These are phyloP conservation scores for Eospalax fontanierii DNA, from an alignment of 2,797 vertebrate genomes.

Conservation along the genomic window DNA sequence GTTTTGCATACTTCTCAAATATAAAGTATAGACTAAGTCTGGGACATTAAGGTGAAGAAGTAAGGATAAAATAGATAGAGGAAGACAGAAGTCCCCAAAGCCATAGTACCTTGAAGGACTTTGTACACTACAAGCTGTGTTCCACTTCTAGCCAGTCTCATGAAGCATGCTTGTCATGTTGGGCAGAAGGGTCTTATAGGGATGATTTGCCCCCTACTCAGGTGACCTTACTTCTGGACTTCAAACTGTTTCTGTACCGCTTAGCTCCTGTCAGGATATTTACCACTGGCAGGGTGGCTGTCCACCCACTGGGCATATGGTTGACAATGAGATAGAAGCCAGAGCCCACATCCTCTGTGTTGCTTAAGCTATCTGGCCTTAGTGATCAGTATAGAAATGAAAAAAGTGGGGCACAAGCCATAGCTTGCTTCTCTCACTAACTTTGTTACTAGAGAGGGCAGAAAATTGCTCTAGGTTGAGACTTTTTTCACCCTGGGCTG, in stretches of 20 bases:
- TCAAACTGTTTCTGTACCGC: slow-evolving; percentile 10
- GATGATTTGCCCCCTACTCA: neutral
- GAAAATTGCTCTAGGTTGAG: neutral
- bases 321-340: neutral
- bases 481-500: neutral
- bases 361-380: neutral
- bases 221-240: slow-evolving; percentile 1
- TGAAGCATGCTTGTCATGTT: neutral
- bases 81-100: neutral
- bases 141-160: neutral
- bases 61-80: neutral
- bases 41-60: too few species aligned
- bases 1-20: neutral
- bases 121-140: neutral
- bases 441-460: neutral
- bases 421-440: neutral
- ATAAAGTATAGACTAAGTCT: neutral
- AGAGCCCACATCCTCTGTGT: neutral
- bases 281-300: neutral
- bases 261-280: too few species aligned
- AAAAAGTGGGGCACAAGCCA: neutral
- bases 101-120: neutral
- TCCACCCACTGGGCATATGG: neutral
- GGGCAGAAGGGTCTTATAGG: neutral
- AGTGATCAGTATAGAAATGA: neutral